Evolutionary conservation across 2,888 invertebrate species (phyloP).

Genomic region (Macrostomum cliftonense): DNA sequence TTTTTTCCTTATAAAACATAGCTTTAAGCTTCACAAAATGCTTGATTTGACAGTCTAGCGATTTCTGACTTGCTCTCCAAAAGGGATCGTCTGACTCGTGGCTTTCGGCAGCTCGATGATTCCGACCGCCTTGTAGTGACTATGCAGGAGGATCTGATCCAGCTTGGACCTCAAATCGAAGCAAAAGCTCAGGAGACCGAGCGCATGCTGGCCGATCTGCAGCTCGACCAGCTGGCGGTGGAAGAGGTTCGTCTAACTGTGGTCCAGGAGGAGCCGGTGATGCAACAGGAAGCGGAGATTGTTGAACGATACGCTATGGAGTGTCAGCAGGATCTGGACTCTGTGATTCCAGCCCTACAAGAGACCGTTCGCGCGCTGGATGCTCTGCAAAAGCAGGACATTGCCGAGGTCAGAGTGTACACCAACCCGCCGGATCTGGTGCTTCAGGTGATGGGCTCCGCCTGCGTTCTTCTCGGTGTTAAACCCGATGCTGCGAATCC

Average conservation of each 20-base stretch:
- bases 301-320: constrained; percentile 36
- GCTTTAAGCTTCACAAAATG: too few species aligned
- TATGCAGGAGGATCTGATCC: constrained; percentile 33
- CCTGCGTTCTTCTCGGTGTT: constrained; percentile 31
- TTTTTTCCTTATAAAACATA: too few species aligned
- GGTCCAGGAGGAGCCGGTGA: constrained; percentile 29
- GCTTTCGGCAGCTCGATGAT: constrained; percentile 29
- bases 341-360: constrained; percentile 30
- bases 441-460: constrained; percentile 30
- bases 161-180: constrained; percentile 31
- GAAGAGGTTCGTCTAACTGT: constrained; percentile 34
- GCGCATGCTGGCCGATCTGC: constrained; percentile 25
- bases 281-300: constrained; percentile 32
- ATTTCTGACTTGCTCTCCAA: too few species aligned
- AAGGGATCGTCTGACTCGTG: constrained; percentile 28
- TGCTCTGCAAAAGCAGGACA: constrained; percentile 32
- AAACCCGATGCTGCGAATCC: constrained; percentile 20
- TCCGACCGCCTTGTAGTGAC: constrained; percentile 31
- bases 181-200: constrained; percentile 36
- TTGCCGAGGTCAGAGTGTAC: constrained; percentile 32
- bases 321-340: constrained; percentile 31
- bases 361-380: constrained; percentile 30
- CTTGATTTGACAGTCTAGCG: constrained; percentile 1
- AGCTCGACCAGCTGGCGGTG: constrained; percentile 32
- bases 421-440: constrained; percentile 28